Percentiles rank a stretch among this genome's conserved stretches.
These are phyloP conservation scores for Papilio demoleus DNA, from an alignment of 2,888 invertebrate genomes.

Conservation along the genomic window DNA sequence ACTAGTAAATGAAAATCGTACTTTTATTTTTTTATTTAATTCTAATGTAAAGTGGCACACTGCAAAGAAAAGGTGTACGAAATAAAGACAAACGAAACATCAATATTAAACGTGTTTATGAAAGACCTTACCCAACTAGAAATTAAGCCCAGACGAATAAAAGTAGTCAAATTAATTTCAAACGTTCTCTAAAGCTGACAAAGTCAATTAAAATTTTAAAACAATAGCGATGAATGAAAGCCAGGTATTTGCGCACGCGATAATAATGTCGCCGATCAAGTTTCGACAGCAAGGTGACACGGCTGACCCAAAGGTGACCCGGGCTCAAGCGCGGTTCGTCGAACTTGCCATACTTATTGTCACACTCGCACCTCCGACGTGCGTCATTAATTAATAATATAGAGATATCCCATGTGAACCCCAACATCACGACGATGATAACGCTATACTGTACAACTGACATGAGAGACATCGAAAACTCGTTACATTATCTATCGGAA, in stretches of 20 bases:
- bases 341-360: slow-evolving; percentile 56
- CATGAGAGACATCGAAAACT: not conserved
- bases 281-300: slow-evolving; percentile 80
- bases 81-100: not conserved
- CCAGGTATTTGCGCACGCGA: slow-evolving; percentile 61
- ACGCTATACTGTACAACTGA: not conserved
- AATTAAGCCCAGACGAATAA: not conserved
- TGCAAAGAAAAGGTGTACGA: too few relatives aligned
- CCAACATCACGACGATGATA: slow-evolving; percentile 17
- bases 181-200: slow-evolving; percentile 12
- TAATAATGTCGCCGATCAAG: slow-evolving; percentile 72
- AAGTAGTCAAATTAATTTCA: not conserved
- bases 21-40: too few relatives aligned
- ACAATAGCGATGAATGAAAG: slow-evolving; percentile 68
- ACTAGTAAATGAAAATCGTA: not conserved
- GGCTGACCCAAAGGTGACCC: slow-evolving; percentile 77
- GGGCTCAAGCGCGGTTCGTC: slow-evolving; percentile 64
- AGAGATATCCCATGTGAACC: slow-evolving; percentile 17
- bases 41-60: not conserved
- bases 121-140: not conserved
- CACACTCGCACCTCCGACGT: slow-evolving; percentile 29
- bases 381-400: slow-evolving; percentile 34
- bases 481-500: not conserved
- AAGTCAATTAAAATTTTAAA: slow-evolving; percentile 39
- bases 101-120: not conserved